Evolutionary conservation across 2,797 vertebrate species (phyloP).

Genomic region (Cheirogaleus major): DNA sequence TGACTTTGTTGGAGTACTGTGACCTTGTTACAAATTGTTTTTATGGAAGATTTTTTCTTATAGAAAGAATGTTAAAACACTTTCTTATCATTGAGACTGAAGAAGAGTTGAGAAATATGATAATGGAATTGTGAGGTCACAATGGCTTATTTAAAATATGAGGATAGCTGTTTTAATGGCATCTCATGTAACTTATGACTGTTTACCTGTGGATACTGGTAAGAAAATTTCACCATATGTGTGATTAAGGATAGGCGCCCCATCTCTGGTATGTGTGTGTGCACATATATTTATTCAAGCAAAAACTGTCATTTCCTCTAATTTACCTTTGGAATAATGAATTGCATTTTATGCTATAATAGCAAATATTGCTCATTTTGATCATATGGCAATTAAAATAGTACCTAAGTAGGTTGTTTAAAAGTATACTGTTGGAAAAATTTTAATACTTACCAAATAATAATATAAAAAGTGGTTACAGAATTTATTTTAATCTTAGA

Average conservation of each 20-base stretch:
- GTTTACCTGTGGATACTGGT: background rate
- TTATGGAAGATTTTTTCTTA: background rate
- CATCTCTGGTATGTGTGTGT: background rate
- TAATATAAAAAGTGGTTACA: background rate
- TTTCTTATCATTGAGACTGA: background rate
- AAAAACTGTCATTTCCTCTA: background rate
- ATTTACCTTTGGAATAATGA: background rate
- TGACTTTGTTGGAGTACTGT: background rate
- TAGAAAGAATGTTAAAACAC: background rate
- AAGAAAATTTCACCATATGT: background rate
- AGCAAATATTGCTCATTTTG: background rate
- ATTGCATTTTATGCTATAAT: background rate
- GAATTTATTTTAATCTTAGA: conserved; percentile 45
- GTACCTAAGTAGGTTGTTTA: background rate
- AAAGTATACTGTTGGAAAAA: background rate
- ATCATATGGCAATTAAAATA: background rate
- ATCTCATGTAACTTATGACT: background rate
- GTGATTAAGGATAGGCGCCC: background rate
- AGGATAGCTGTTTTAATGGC: background rate
- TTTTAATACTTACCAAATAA: background rate
- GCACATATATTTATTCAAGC: background rate
- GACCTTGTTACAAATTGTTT: background rate
- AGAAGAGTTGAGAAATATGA: background rate
- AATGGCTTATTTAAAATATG: background rate
- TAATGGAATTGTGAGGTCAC: background rate